Conservation (phyloP, 2,888 invertebrate species). For the Lagria hirta region DNA sequence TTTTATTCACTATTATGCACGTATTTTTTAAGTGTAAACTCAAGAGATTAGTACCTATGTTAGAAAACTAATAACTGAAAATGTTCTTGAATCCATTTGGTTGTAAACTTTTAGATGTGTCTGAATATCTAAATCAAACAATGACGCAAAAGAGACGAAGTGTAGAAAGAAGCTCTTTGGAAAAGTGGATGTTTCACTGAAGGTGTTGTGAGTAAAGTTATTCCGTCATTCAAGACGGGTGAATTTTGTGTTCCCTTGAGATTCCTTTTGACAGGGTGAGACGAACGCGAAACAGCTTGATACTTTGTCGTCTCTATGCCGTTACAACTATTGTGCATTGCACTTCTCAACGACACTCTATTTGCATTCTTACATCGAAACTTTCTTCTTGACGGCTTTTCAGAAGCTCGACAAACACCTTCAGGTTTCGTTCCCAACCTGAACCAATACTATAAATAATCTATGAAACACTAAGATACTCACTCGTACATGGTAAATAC, state of each 20-base stretch:
- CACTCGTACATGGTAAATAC: too few relatives aligned
- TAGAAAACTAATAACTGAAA: too few relatives aligned
- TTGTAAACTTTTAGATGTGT: too few relatives aligned
- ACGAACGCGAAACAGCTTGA: conserved; percentile 46
- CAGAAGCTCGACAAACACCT: background rate
- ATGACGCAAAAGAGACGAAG: conserved; percentile 35
- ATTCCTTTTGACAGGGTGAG: conserved; percentile 44
- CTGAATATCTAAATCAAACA: conserved; percentile 46
- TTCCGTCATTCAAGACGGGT: conserved; percentile 48
- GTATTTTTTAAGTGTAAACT: too few relatives aligned
- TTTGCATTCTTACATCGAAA: conserved; percentile 19
- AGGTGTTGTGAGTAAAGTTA: conserved; percentile 49
- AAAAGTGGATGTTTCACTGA: conserved; percentile 35
- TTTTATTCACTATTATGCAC: too few relatives aligned
- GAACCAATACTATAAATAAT: too few relatives aligned
- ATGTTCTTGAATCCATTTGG: too few relatives aligned
- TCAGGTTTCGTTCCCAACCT: background rate
- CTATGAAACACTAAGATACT: too few relatives aligned
- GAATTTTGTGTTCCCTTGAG: conserved; percentile 43
- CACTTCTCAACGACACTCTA: conserved; percentile 22
- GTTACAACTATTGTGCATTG: conserved; percentile 24
- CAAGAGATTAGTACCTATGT: too few relatives aligned
- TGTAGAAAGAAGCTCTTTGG: conserved; percentile 41
- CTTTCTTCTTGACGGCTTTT: too few relatives aligned
- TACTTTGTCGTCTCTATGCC: conserved; percentile 33